Evolutionary conservation across 2,113 vertebrate genomes (phyloP).

Genomic region (Elaphurus davidianus): DNA sequence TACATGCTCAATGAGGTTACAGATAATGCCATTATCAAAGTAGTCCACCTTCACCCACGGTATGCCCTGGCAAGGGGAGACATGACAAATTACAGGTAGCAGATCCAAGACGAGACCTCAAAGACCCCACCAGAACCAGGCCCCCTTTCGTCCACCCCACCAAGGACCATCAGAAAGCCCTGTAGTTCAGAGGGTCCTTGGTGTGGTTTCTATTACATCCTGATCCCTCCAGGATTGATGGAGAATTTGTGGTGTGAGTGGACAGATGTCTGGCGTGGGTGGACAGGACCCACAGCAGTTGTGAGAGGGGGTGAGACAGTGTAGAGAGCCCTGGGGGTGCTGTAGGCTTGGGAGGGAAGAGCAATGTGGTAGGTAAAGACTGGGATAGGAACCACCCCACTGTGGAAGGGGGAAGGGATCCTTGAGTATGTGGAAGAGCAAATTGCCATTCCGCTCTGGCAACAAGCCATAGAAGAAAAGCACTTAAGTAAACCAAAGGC

Average conservation of each 20-base stretch:
- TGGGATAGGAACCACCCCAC: neutral
- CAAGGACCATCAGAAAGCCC: neutral
- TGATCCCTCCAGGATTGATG: neutral
- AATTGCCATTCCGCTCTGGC: neutral
- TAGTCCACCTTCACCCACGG: slow-evolving; percentile 82
- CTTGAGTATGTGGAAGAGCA: neutral
- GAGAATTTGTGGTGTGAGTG: neutral
- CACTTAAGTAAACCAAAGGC: neutral
- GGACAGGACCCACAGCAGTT: neutral
- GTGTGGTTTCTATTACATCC: neutral
- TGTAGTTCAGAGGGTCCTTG: neutral
- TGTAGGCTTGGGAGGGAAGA: neutral
- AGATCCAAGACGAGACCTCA: neutral
- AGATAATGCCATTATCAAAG: slow-evolving; percentile 87
- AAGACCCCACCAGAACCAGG: neutral
- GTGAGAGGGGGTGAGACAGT: neutral
- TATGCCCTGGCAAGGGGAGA: slow-evolving; percentile 80
- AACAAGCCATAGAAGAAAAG: neutral
- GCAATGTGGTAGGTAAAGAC: neutral
- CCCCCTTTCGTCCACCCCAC: neutral
- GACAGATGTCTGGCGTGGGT: neutral
- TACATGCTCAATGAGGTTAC: slow-evolving; percentile 85
- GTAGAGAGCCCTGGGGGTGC: neutral
- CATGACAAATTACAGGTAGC: neutral
- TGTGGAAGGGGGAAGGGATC: neutral